These are phyloP conservation scores for Onychorhynchus coronatus DNA, from an alignment of 2,113 vertebrate species.

Conservation along the genomic window DNA sequence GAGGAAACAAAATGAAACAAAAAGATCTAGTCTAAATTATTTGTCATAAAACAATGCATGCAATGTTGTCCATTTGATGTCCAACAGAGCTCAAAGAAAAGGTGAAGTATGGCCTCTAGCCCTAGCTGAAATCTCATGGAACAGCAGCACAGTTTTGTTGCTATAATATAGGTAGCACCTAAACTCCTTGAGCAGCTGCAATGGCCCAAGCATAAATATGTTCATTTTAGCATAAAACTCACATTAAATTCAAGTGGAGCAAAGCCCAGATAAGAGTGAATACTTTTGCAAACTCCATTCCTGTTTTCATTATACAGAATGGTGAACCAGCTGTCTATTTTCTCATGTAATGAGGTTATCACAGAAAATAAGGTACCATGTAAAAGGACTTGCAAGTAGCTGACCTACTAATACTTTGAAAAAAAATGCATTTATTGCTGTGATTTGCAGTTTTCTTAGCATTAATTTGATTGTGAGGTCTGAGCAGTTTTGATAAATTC, in stretches of 20 bases:
- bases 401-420: not conserved
- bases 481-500: not conserved
- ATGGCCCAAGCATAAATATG: not conserved
- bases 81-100: not conserved
- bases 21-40: not conserved
- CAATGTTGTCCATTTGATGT: not conserved
- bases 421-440: not conserved
- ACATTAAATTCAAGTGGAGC: not conserved
- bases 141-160: not conserved
- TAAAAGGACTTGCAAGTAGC: not conserved
- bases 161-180: not conserved
- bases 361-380: not conserved
- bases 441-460: not conserved
- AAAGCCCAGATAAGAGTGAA: not conserved
- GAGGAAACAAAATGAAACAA: not conserved
- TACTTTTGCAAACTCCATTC: not conserved
- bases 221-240: not conserved
- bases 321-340: not conserved
- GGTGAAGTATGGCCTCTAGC: not conserved
- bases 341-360: not conserved
- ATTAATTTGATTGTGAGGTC: not conserved
- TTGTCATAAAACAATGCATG: not conserved
- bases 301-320: not conserved
- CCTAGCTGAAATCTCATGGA: not conserved
- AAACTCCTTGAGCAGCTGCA: not conserved